Evolutionary conservation across 2,888 invertebrate genomes (phyloP).

Genomic region (Orthosia gothica): DNA sequence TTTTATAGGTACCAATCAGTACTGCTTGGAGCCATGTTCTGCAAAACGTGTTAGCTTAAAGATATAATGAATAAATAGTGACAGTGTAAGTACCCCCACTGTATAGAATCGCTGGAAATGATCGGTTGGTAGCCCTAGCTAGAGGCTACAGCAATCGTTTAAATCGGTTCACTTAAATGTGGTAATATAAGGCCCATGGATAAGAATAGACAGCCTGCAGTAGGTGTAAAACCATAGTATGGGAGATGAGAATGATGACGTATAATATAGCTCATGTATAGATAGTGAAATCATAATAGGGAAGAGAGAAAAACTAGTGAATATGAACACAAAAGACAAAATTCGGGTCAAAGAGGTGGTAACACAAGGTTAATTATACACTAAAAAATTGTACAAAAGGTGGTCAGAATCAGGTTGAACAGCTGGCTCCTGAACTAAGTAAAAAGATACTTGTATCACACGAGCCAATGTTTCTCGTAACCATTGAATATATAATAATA

Average conservation of each 20-base stretch:
- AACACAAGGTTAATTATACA: too few relatives aligned
- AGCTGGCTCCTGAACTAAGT: too few relatives aligned
- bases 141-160: constrained; percentile 42
- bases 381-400: too few relatives aligned
- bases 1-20: constrained; percentile 49
- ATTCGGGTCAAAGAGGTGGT: not conserved
- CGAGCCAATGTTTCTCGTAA: too few relatives aligned
- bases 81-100: constrained; percentile 53
- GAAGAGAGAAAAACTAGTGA: not conserved
- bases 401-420: too few relatives aligned
- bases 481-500: too few relatives aligned
- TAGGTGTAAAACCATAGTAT: not conserved
- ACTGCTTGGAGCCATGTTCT: constrained; percentile 47
- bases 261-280: not conserved
- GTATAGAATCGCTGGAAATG: constrained; percentile 45
- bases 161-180: constrained; percentile 31
- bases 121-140: constrained; percentile 49
- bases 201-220: not conserved
- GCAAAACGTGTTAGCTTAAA: constrained; percentile 62
- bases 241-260: not conserved
- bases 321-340: not conserved
- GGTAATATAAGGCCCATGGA: not conserved
- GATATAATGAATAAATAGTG: constrained; percentile 65
- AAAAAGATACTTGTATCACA: too few relatives aligned
- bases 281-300: not conserved